Evolutionary conservation across 92 coral and sea anemone species (phyloP), one percentile per base, ranked within the genome.

Genomic region (Paramuricea clavata): DNA sequence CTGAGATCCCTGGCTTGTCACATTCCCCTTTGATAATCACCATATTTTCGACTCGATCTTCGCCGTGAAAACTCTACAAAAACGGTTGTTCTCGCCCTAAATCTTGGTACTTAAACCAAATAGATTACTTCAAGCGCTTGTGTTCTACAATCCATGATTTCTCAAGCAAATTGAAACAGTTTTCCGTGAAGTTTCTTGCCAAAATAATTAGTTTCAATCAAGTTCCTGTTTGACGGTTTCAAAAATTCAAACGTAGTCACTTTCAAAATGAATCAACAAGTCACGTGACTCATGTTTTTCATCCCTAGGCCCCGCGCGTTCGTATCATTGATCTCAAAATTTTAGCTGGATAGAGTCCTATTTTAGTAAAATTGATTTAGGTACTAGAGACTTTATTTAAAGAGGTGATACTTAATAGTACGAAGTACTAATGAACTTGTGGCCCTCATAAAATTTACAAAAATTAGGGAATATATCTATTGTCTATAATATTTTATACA

Each of bases 1-100:
- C 95, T 52, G 95, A 91, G 69, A 93, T 91, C 31, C 95, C 95
- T 47, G 95, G 95, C 77, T 93, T 93, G 25, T 84, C 67, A 42
- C 85, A 81, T 19, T 33, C 35, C 60, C 85, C 94, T 64, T 83
- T 88, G 36, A 86, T 81, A 30, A 88, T 83, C 75, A 88, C 83
- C 83, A 78, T 61, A 30, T 21, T 23, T 39, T 28, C 39, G 1
- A 6, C 35, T 33, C 72, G 22, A 30, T 0, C 27, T 26, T 65
- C 36, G 16, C 35, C 39, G 11, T 65, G 22, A 54, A 21, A 54
- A 19, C 23, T 54, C 62, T 1, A 47, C 52, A 47, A 47, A 47
- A 47, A 9, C 1, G 16, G 15, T 47, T 47, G 12, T 12, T 1
- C 62, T 21, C 1, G 27, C 62, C 26, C 0, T 1, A 54, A 54